A percentile compares a stretch with the other conserved stretches of the same genome.
These are phyloP conservation scores for Laterallus jamaicensis DNA, from an alignment of 2,113 vertebrate species.

Conservation along the genomic window DNA sequence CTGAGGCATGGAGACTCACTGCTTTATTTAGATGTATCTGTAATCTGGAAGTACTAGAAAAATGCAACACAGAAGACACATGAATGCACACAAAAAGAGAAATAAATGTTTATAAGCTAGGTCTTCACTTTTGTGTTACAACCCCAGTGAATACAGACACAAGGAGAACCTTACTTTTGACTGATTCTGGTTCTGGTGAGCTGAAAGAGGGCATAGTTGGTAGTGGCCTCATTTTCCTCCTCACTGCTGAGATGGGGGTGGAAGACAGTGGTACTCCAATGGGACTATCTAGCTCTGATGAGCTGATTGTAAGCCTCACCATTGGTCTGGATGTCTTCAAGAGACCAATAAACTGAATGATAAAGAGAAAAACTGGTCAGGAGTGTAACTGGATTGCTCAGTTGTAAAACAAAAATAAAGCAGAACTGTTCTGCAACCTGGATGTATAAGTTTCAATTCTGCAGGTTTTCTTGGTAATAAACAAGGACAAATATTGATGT, in stretches of 20 bases:
- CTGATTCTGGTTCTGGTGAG: conserved; percentile 76
- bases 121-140: background rate
- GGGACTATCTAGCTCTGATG: conserved; percentile 56
- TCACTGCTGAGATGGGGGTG: conserved; percentile 39
- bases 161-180: conserved; percentile 77
- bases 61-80: background rate
- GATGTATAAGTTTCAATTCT: background rate
- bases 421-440: background rate
- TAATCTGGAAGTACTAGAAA: background rate
- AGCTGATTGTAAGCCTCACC: conserved; percentile 81
- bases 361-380: background rate
- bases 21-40: background rate
- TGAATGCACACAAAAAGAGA: background rate
- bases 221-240: conserved; percentile 44
- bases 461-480: background rate
- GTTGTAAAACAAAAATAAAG: background rate
- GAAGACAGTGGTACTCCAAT: conserved; percentile 20
- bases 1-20: background rate
- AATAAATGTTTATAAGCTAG: background rate
- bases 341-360: conserved; percentile 80
- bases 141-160: background rate
- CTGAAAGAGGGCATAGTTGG: background rate
- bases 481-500: background rate
- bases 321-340: conserved; percentile 77
- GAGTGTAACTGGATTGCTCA: background rate